Base-by-base conservation (phyloP, 2,797 vertebrate species). In the Pangasius mekongensis region DNA sequence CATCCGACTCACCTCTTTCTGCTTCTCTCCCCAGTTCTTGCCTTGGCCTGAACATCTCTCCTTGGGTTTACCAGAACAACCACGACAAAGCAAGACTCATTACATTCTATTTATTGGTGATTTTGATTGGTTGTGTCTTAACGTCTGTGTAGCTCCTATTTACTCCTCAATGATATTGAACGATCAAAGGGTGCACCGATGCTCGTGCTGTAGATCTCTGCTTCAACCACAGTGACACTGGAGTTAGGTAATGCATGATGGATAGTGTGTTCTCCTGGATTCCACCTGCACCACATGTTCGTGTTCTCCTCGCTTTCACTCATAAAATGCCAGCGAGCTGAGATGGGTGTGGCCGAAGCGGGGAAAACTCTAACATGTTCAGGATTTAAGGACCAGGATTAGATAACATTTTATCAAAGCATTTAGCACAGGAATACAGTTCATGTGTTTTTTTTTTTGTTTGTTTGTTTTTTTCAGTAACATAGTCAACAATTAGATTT, bases 61-160 rank as follows among this genome's bases (percentile, higher is more conserved):
- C 91, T 52, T 76, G 85, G 86, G 89, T 83, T 90, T 93, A 89
- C 93, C 86, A 91, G 71, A 87, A 91, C 92, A 92, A 87, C 91
- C 89, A 22, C 85, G 92, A 94, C 87, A 87, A 89, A 87, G 87
- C 90, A 89, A 93, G 93, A 95, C 92, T 94, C 94, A 39, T 94
- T 93, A 93, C 93, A 91, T 94, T 93, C 95, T 97, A 96, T 97
- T 97, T 96, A 96, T 96, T 96, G 94, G 94, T 96, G 94, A 94
- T 94, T 95, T 96, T 94, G 93, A 95, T 91, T 95, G 94, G 94
- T 94, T 94, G 94, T 94, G 95, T 94, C 91, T 94, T 93, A 94
- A 91, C 89, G 60, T 87, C 60, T 90, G 67, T 92, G 85, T 91
- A 84, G 83, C 87, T 85, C 43, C 84, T 91, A 80, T 92, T 92